Conservation (phyloP, 2,113 vertebrate genomes). For the Sciurus niger region DNA sequence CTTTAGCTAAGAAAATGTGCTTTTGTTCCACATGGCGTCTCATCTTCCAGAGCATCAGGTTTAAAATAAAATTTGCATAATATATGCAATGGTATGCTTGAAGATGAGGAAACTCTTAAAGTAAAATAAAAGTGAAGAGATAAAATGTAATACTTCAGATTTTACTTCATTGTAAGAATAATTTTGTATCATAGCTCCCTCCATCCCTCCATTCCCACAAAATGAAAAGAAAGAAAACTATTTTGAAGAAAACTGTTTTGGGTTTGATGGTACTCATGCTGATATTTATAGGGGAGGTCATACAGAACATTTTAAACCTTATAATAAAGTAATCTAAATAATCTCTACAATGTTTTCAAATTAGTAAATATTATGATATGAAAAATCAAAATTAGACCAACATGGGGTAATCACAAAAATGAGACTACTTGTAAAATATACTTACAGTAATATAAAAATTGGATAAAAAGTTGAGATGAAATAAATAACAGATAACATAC, state of each 20-base stretch:
- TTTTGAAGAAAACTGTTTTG: background rate
- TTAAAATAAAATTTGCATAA: slow-evolving; percentile 1
- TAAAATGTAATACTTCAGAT: background rate
- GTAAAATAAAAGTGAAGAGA: background rate
- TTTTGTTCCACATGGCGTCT: background rate
- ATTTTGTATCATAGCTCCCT: background rate
- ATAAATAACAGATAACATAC: background rate
- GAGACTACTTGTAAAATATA: background rate
- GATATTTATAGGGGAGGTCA: background rate
- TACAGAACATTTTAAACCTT: background rate
- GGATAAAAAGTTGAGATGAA: background rate
- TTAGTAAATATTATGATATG: slow-evolving; percentile 1
- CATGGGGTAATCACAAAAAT: background rate
- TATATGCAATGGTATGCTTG: background rate
- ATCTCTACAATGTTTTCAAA: background rate
- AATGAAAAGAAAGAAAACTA: background rate
- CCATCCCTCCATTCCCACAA: no score
- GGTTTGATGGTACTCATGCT: background rate
- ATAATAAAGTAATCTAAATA: background rate
- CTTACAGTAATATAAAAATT: background rate
- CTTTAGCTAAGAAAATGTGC: background rate
- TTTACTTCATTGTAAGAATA: background rate
- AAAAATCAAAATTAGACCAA: background rate
- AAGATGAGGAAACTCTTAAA: background rate
- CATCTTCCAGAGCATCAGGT: background rate